A percentile compares a stretch with the other conserved stretches of the same genome.
Evolutionary conservation across 2,797 vertebrate genomes (phyloP).

Genomic region (Momotus momota): DNA sequence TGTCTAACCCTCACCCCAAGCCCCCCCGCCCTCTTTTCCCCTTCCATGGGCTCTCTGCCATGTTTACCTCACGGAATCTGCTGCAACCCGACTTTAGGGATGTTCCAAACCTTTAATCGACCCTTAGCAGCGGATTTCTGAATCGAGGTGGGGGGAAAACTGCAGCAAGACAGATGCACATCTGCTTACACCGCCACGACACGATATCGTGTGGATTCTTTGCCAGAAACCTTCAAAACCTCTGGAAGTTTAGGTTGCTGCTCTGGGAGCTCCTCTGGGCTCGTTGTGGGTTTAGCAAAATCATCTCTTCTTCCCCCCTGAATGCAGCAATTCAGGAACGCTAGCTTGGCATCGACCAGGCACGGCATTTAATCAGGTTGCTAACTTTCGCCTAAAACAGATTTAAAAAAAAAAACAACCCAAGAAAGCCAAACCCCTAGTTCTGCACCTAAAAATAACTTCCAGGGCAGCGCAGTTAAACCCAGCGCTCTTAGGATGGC

Average conservation of each 20-base stretch:
- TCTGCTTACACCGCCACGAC: not conserved
- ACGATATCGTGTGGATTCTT: not conserved
- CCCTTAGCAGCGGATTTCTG: not conserved
- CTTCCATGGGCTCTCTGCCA: not conserved
- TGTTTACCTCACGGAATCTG: not conserved
- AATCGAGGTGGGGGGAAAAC: not conserved
- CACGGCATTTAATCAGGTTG: not conserved
- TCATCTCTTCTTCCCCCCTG: not conserved
- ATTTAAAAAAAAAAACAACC: not conserved
- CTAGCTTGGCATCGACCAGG: not conserved
- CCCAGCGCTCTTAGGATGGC: not conserved
- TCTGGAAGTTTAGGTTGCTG: not conserved
- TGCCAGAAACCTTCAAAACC: not conserved
- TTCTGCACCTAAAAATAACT: constrained; percentile 33
- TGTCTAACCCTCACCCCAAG: not conserved
- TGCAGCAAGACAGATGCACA: too few relatives aligned
- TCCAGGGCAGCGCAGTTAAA: not conserved
- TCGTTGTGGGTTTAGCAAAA: not conserved
- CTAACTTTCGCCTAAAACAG: not conserved
- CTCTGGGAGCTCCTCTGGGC: not conserved
- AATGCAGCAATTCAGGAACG: not conserved
- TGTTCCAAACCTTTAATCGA: not conserved
- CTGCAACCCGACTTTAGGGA: not conserved
- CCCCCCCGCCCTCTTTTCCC: not conserved
- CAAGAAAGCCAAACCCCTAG: not conserved